These are phyloP conservation scores for Urocynchramus pylzowi DNA, from an alignment of 2,113 vertebrate species.

Conservation along the genomic window DNA sequence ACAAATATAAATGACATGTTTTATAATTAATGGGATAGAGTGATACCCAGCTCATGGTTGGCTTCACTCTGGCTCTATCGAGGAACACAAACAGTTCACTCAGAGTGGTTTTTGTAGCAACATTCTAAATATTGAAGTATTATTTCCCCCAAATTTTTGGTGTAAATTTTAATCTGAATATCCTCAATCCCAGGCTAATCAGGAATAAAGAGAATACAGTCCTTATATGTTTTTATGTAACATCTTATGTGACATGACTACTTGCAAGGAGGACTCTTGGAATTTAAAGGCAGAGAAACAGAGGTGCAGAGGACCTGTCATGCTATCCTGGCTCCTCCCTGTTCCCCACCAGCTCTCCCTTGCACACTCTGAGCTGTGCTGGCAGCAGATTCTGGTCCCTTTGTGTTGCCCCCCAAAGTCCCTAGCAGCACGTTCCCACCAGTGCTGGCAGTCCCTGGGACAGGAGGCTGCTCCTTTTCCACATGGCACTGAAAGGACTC, in stretches of 20 bases:
- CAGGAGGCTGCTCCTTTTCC: neutral
- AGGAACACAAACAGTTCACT: neutral
- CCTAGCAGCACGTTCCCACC: neutral
- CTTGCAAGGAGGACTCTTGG: neutral
- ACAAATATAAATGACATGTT: neutral
- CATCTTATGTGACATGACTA: neutral
- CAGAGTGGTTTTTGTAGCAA: neutral
- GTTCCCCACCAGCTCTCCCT: neutral
- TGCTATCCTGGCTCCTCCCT: neutral
- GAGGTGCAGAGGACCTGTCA: neutral
- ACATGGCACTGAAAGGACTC: neutral
- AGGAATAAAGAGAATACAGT: neutral
- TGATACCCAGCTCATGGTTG: neutral
- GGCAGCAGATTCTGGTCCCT: neutral
- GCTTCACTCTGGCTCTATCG: neutral
- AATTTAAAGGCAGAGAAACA: neutral
- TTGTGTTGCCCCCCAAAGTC: neutral
- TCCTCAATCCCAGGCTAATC: neutral
- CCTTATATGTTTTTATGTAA: neutral
- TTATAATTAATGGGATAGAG: neutral
- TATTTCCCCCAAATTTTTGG: neutral
- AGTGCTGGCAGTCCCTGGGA: neutral
- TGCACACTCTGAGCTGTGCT: neutral
- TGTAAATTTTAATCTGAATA: neutral
- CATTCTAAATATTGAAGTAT: neutral